Conservation (phyloP, 2,797 vertebrate genomes). For the Harpagifer antarcticus region DNA sequence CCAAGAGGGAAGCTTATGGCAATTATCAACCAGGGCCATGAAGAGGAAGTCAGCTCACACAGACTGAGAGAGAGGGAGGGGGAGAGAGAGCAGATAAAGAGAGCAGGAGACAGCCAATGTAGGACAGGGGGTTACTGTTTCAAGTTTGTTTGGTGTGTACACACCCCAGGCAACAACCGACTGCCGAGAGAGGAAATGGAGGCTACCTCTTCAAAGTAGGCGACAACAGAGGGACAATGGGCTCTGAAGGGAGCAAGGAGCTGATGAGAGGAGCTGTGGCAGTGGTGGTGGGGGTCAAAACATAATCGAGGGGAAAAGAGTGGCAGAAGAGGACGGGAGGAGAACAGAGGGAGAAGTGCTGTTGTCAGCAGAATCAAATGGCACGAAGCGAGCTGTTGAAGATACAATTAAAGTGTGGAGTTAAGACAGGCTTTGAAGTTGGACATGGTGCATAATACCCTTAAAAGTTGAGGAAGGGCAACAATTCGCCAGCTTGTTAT, state of each 20-base stretch:
- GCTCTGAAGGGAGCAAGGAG: conserved; percentile 66
- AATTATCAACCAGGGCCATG: conserved; percentile 90
- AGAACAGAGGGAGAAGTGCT: conserved; percentile 61
- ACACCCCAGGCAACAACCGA: conserved; percentile 60
- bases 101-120: conserved; percentile 71
- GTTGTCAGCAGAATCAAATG: conserved; percentile 87
- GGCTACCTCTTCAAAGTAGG: conserved; percentile 75
- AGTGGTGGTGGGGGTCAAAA: conserved; percentile 44
- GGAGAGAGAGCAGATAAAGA: conserved; percentile 63
- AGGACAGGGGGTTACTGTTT: conserved; percentile 74
- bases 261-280: conserved; percentile 59
- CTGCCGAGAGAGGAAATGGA: conserved; percentile 71
- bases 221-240: conserved; percentile 80
- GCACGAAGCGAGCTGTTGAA: conserved; percentile 79
- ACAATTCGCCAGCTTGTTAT: conserved; percentile 76
- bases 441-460: conserved; percentile 81
- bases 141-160: conserved; percentile 81
- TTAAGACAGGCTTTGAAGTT: conserved; percentile 90
- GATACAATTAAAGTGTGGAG: conserved; percentile 87
- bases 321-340: conserved; percentile 28
- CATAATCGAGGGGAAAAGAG: conserved; percentile 35
- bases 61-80: conserved; percentile 35
- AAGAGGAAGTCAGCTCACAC: conserved; percentile 84
- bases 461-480: conserved; percentile 78
- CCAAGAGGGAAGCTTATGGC: conserved; percentile 90